Evolutionary conservation across 2,888 invertebrate genomes (phyloP).

Genomic region (Trachelus stipa): DNA sequence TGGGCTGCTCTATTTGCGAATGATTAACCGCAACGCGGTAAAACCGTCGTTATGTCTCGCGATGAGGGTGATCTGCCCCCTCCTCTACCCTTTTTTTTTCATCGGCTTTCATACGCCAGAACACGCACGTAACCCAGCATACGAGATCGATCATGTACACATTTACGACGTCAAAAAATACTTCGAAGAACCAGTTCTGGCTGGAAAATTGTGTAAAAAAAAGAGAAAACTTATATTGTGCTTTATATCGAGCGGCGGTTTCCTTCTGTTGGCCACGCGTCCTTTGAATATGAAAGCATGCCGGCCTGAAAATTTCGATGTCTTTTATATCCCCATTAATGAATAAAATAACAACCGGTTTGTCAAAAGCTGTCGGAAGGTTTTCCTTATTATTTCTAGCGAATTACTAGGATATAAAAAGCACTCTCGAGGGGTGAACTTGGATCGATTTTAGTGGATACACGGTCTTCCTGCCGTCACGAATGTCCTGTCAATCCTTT

Average conservation of each 20-base stretch:
- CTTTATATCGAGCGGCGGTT: neutral
- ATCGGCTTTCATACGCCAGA: neutral
- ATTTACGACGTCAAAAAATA: neutral
- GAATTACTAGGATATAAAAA: neutral
- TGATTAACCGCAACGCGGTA: neutral
- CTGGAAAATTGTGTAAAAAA: neutral
- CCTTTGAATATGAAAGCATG: neutral
- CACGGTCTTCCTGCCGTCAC: no score
- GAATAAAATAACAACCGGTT: neutral
- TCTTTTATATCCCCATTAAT: neutral
- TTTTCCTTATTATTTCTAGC: neutral
- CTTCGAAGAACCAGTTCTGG: neutral
- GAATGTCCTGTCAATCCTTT: neutral
- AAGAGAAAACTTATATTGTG: neutral
- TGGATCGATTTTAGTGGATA: no score
- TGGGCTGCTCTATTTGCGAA: constrained; percentile 1
- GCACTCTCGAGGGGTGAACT: neutral
- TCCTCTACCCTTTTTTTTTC: neutral
- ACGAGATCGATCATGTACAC: neutral
- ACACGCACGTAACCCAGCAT: neutral
- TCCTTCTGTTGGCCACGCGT: neutral
- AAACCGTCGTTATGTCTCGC: neutral
- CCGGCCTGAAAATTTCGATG: neutral
- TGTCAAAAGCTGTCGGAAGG: neutral
- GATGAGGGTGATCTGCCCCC: neutral